Conservation (phyloP, 1,140 invertebrate genomes). For the Pteromalus puparum region DNA sequence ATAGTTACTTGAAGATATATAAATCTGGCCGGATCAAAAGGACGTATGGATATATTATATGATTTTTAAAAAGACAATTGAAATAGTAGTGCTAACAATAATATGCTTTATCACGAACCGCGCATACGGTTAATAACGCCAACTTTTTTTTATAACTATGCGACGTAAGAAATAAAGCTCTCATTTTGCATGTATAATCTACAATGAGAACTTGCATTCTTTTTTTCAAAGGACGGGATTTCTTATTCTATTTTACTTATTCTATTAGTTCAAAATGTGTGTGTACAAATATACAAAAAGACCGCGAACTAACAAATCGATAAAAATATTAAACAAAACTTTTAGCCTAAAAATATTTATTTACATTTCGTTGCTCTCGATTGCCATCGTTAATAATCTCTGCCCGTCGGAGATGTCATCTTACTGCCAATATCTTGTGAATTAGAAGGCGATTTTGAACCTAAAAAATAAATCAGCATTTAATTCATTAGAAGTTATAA, state of each 20-base stretch:
- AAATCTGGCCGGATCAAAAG: conserved; percentile 3
- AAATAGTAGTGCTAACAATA: background rate
- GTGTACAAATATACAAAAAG: conserved; percentile 71
- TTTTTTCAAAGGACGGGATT: conserved; percentile 66
- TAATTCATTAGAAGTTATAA: background rate
- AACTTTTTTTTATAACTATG: background rate
- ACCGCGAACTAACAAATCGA: conserved; percentile 64
- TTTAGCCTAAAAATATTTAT: conserved; percentile 43
- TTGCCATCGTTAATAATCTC: conserved; percentile 66
- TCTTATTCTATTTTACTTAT: conserved; percentile 61
- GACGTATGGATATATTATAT: background rate
- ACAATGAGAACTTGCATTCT: conserved; percentile 46
- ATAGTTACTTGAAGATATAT: background rate
- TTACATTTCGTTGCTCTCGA: conserved; percentile 45
- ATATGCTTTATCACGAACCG: no score
- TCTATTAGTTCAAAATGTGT: conserved; percentile 57
- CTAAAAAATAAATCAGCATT: conserved; percentile 57
- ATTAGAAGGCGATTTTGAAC: conserved; percentile 70
- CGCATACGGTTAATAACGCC: no score
- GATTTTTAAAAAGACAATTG: background rate
- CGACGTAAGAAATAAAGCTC: background rate
- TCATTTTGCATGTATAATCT: background rate
- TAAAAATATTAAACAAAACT: conserved; percentile 61
- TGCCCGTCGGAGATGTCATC: conserved; percentile 68
- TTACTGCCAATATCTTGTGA: conserved; percentile 69